These are phyloP conservation scores for Telmatherina bonti DNA, from an alignment of 2,797 vertebrate genomes.

Conservation along the genomic window DNA sequence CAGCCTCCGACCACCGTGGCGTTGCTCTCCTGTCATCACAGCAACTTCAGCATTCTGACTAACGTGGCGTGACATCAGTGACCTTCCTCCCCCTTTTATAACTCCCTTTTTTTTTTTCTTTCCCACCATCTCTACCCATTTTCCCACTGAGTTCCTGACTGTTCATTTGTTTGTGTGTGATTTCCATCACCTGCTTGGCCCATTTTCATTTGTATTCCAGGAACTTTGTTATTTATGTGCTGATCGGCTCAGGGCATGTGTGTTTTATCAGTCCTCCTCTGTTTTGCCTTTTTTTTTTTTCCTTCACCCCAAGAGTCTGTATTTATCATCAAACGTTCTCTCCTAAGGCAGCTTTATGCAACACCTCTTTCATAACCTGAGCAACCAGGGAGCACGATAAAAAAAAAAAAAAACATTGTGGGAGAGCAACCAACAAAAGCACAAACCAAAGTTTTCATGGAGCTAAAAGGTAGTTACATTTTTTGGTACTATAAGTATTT, in stretches of 20 bases:
- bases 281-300: slow-evolving; percentile 8
- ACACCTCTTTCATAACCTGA: slow-evolving; percentile 69
- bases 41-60: slow-evolving; percentile 62
- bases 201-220: slow-evolving; percentile 3
- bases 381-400: slow-evolving; percentile 39
- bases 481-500: background rate
- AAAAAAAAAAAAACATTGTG: slow-evolving; percentile 54
- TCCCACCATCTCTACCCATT: slow-evolving; percentile 35
- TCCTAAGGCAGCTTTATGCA: slow-evolving; percentile 63
- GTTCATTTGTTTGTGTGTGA: slow-evolving; percentile 18
- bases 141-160: slow-evolving; percentile 11
- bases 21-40: slow-evolving; percentile 64
- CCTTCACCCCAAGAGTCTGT: slow-evolving; percentile 21
- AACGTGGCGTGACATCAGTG: slow-evolving; percentile 67
- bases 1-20: slow-evolving; percentile 55
- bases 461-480: background rate
- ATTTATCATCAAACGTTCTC: slow-evolving; percentile 58
- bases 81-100: slow-evolving; percentile 55
- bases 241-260: slow-evolving; percentile 4
- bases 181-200: slow-evolving; percentile 21
- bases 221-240: slow-evolving; percentile 1
- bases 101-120: slow-evolving; percentile 39
- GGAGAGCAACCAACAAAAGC: slow-evolving; percentile 45
- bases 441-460: slow-evolving; percentile 22
- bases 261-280: slow-evolving; percentile 26